These are phyloP conservation scores for Bombus pascuorum DNA, from an alignment of 1,140 invertebrate species.

Conservation along the genomic window DNA sequence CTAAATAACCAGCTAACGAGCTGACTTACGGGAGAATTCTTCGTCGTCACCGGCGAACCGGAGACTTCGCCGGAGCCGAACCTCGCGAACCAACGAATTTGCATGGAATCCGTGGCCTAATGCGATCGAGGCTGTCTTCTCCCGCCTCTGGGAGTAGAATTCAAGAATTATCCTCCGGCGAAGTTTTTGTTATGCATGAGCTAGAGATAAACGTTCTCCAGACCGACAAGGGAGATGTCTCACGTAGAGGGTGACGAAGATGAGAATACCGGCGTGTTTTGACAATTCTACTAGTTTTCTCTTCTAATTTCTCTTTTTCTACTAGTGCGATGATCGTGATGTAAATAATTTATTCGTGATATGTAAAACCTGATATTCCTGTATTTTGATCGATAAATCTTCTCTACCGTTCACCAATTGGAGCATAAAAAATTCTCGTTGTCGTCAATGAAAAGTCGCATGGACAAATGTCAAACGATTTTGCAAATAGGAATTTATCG, in stretches of 20 bases:
- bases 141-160: background rate
- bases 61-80: slow-evolving; percentile 20
- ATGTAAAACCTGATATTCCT: background rate
- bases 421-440: background rate
- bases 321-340: background rate
- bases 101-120: slow-evolving; percentile 44
- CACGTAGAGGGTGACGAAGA: background rate
- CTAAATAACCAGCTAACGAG: slow-evolving; percentile 79
- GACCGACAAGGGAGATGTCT: background rate
- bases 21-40: slow-evolving; percentile 70
- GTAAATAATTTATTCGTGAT: background rate
- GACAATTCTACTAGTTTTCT: background rate
- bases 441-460: background rate
- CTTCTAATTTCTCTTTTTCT: background rate
- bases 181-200: slow-evolving; percentile 40
- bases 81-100: slow-evolving; percentile 47
- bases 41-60: slow-evolving; percentile 26
- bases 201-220: slow-evolving; percentile 39
- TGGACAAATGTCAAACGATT: background rate
- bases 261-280: background rate
- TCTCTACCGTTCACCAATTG: background rate
- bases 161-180: background rate
- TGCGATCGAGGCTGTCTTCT: background rate
- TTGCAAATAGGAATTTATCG: background rate
- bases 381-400: background rate